Evolutionary conservation across 2,797 vertebrate species (phyloP), one percentile per base, ranked within the genome.

Genomic region (Paratrypauchen microcephalus): DNA sequence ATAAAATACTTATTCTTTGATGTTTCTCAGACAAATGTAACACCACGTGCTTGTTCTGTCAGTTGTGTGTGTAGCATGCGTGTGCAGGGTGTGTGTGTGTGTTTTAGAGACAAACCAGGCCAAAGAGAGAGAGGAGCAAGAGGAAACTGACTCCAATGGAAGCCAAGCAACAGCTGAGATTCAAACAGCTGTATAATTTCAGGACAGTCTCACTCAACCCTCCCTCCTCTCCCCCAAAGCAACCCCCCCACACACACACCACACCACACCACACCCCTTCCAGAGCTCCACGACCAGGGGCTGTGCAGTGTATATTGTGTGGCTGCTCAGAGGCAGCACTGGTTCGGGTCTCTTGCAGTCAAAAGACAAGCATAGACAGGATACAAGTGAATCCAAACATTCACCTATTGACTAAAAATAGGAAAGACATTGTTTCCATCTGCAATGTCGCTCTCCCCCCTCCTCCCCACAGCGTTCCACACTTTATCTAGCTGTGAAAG

Each of bases 171-270:
- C 92, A 94, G 93, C 92, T 92, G 92, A 88, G 83, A 81, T 76
- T 86, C 80, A 92, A 94, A 92, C 91, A 92, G 93, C 91, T 92
- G 91, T 89, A 92, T 90, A 79, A 78, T 85, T 86, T 91, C 87
- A 85, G 66, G 68, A 68, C 75, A 81, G 54, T 68, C 11, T 47
- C 11, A 1, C 21, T 68, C 77, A 70, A 54, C 19, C 45, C 11
- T 48, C n/a, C 19, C 65, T 18, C 54, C 73, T 71, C 36, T 75
- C 69, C 79, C 82, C 83, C 74, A 66, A 85, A 83, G 12, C 63
- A 79, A 84, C 79, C 82, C 86, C 78, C 89, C 16, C 15, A 48
- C n/a, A n/a, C n/a, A n/a, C n/a, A n/a, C n/a, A n/a, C n/a, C n/a
- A n/a, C n/a, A n/a, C n/a, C n/a, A n/a, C 15, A 6, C 79, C 77